These are phyloP conservation scores for Chamaetylas fuelleborni DNA, from an alignment of 2,113 vertebrate species.

Conservation along the genomic window DNA sequence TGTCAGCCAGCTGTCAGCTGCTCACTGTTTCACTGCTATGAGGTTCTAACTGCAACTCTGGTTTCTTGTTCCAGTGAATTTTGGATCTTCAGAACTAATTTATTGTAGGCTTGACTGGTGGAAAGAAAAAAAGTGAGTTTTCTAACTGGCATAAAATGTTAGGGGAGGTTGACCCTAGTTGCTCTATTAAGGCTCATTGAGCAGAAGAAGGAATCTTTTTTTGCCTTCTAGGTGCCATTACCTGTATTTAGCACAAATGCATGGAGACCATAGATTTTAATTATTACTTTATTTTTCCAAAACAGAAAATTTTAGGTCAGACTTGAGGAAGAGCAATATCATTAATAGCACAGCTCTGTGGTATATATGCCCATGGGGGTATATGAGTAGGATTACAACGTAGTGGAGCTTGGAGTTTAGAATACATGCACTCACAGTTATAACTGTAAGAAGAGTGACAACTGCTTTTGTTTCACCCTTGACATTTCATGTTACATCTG, in stretches of 20 bases:
- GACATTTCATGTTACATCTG: background rate
- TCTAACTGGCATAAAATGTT: background rate
- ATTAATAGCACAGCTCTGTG: background rate
- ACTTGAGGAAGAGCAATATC: background rate
- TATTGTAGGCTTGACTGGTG: background rate
- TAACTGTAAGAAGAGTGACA: background rate
- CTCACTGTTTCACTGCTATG: background rate
- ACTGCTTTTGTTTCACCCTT: background rate
- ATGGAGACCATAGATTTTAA: background rate
- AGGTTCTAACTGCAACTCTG: background rate
- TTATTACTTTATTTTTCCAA: background rate
- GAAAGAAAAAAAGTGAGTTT: background rate
- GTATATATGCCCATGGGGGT: background rate
- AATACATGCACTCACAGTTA: background rate
- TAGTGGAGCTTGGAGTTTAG: background rate
- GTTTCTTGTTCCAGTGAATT: background rate
- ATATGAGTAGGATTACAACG: background rate
- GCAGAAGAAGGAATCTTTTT: background rate
- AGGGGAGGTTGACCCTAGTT: background rate
- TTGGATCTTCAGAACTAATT: background rate
- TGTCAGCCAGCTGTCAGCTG: background rate
- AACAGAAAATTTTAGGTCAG: background rate
- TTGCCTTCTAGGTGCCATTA: background rate
- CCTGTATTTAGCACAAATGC: background rate
- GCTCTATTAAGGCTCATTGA: background rate